Evolutionary conservation across 2,888 invertebrate species (phyloP).

Genomic region (Alviniconcha strummeri): DNA sequence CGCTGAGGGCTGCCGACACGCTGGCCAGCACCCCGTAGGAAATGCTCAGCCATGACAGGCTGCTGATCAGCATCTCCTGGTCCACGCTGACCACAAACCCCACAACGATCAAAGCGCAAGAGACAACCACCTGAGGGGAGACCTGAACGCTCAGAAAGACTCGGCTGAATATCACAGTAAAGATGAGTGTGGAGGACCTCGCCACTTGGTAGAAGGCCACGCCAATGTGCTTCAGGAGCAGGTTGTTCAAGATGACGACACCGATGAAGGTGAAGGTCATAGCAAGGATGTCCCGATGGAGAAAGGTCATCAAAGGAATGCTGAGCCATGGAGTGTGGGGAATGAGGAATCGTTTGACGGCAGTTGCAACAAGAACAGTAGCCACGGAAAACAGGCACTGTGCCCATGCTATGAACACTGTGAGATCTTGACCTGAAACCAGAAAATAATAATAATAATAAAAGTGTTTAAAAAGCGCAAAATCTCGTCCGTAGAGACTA

Average conservation of each 20-base stretch:
- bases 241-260: slow-evolving; percentile 70
- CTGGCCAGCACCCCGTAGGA: slow-evolving; percentile 70
- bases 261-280: slow-evolving; percentile 62
- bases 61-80: slow-evolving; percentile 68
- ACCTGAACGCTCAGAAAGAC: slow-evolving; percentile 61
- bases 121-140: slow-evolving; percentile 53
- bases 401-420: slow-evolving; percentile 71
- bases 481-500: background rate
- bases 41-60: slow-evolving; percentile 67
- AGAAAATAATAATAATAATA: background rate
- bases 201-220: slow-evolving; percentile 73
- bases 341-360: slow-evolving; percentile 26
- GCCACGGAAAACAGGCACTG: slow-evolving; percentile 67
- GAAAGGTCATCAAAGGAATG: slow-evolving; percentile 9
- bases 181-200: slow-evolving; percentile 71
- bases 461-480: background rate
- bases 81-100: slow-evolving; percentile 72
- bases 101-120: slow-evolving; percentile 65
- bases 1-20: slow-evolving; percentile 69
- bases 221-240: slow-evolving; percentile 71
- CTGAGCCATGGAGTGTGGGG: background rate
- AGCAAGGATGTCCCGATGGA: slow-evolving; percentile 37
- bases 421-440: slow-evolving; percentile 54
- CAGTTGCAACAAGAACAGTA: slow-evolving; percentile 44
- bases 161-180: slow-evolving; percentile 68